Evolutionary conservation across 2,888 invertebrate genomes (phyloP).

Genomic region (Hymenopus coronatus): DNA sequence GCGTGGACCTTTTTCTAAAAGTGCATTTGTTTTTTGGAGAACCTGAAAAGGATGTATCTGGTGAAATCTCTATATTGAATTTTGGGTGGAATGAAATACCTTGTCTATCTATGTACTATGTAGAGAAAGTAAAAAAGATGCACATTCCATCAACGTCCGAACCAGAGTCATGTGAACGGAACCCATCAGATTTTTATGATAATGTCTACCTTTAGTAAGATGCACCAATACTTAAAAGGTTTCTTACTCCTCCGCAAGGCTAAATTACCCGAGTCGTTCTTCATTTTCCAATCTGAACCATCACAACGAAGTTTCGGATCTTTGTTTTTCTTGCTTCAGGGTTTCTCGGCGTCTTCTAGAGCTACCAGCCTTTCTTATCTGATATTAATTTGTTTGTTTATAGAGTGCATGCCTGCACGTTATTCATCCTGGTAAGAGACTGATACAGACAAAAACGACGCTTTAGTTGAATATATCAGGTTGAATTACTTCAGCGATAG

Average conservation of each 20-base stretch:
- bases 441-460: not conserved
- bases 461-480: not conserved
- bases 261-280: not conserved
- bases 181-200: too few relatives aligned
- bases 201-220: not conserved
- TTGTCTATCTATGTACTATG: too few relatives aligned
- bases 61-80: too few relatives aligned
- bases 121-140: too few relatives aligned
- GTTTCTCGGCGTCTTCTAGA: not conserved
- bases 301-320: not conserved
- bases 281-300: not conserved
- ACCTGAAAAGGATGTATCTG: too few relatives aligned
- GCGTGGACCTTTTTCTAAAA: too few relatives aligned
- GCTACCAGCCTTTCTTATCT: not conserved
- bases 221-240: not conserved
- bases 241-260: not conserved
- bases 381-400: not conserved
- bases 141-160: too few relatives aligned
- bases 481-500: not conserved
- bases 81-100: too few relatives aligned
- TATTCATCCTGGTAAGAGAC: not conserved
- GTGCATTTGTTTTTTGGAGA: too few relatives aligned
- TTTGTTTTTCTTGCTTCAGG: not conserved
- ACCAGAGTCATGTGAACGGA: too few relatives aligned
- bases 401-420: not conserved